A percentile compares a stretch with the other conserved stretches of the same genome.
Conservation (phyloP, 1,140 invertebrate species). For the Megalonaias nervosa region DNA sequence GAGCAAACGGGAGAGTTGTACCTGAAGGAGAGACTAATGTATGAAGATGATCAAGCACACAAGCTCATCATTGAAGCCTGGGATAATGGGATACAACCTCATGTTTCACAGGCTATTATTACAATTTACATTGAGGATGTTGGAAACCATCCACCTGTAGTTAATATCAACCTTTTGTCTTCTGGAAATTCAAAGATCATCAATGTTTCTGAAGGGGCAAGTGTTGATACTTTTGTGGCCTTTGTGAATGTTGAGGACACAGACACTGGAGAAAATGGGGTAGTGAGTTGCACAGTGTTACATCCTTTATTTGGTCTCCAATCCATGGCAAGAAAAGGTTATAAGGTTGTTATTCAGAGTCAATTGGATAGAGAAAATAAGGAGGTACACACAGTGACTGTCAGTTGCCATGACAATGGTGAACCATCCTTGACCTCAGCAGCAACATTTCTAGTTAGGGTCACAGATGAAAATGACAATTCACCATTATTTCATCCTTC, state of each 20-base stretch:
- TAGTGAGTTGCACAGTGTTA: conserved; percentile 33
- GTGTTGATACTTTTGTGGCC: conserved; percentile 37
- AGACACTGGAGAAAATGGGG: conserved; percentile 39
- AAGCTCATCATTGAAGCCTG: conserved; percentile 52
- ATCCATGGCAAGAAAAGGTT: conserved; percentile 40
- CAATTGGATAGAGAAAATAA: conserved; percentile 48
- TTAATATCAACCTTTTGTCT: conserved; percentile 33
- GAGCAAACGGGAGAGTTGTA: conserved; percentile 44
- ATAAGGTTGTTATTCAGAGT: conserved; percentile 39
- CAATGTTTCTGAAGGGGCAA: conserved; percentile 42
- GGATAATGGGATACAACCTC: conserved; percentile 51
- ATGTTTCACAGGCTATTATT: conserved; percentile 44
- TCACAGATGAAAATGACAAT: conserved; percentile 75
- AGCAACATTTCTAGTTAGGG: conserved; percentile 40
- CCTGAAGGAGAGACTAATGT: conserved; percentile 44
- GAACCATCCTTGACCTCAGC: conserved; percentile 43
- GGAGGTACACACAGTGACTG: conserved; percentile 37
- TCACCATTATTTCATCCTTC: conserved; percentile 84
- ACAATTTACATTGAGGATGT: conserved; percentile 37
- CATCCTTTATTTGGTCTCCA: conserved; percentile 38
- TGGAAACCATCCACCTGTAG: conserved; percentile 55
- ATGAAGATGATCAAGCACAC: conserved; percentile 46
- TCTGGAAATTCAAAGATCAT: conserved; percentile 20
- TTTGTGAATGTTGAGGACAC: conserved; percentile 34
- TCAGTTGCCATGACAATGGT: conserved; percentile 54